Conservation (phyloP, 2,888 invertebrate genomes). For the Macaria notata region DNA sequence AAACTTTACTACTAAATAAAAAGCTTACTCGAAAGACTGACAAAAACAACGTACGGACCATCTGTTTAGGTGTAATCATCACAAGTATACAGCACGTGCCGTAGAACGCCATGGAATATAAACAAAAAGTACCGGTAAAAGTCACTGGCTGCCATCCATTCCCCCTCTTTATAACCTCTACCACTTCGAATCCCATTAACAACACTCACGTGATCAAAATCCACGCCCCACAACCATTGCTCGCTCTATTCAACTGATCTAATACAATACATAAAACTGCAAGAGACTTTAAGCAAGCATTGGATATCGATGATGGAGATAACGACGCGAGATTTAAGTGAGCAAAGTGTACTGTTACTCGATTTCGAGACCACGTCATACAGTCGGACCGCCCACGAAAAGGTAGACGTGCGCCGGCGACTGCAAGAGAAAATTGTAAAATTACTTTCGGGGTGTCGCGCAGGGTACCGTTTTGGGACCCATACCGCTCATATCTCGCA, state of each 20-base stretch:
- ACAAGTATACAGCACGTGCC: conserved; percentile 65
- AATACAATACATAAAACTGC: conserved; percentile 1
- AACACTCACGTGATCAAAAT: conserved; percentile 24
- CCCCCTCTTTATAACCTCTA: conserved; percentile 52
- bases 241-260: conserved; percentile 17
- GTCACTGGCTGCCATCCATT: conserved; percentile 37
- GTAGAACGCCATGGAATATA: conserved; percentile 50
- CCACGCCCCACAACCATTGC: conserved; percentile 46
- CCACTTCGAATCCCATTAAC: conserved; percentile 37
- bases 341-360: conserved; percentile 55
- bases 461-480: conserved; percentile 52
- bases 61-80: conserved; percentile 62
- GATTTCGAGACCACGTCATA: conserved; percentile 74
- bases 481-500: conserved; percentile 31
- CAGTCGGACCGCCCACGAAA: conserved; percentile 71
- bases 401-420: conserved; percentile 69
- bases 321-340: conserved; percentile 42
- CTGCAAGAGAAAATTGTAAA: conserved; percentile 46
- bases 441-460: conserved; percentile 45
- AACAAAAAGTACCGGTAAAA: conserved; percentile 52
- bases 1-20: conserved; percentile 22
- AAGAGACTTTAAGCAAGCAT: conserved; percentile 47
- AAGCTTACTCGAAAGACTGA: conserved; percentile 27
- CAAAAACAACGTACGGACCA: conserved; percentile 50
- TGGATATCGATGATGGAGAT: conserved; percentile 47